Base-by-base conservation (phyloP, 2,888 invertebrate species). In the Perithous albicinctus region DNA sequence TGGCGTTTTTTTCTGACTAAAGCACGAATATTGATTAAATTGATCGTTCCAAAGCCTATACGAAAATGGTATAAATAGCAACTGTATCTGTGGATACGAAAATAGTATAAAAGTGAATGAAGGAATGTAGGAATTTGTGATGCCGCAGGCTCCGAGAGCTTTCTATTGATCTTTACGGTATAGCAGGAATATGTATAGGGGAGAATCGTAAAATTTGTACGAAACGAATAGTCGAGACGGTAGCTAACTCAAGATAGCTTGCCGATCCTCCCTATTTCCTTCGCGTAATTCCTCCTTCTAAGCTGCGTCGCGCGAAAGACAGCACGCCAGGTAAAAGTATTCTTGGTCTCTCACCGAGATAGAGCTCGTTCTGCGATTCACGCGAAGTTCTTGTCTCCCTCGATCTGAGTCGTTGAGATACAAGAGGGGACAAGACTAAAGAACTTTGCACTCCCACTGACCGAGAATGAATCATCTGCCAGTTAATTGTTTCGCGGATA, bases 351-450 rank as follows among this genome's bases (percentile, higher is more conserved):
- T 72, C 74, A 66, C 76, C 76, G 70, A 70, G 63, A 72, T 80
- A 48, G 66, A 67, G 59, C 48, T 46, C n/a, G n/a, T n/a, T n/a
- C n/a, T n/a, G 59, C 70, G 70, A 72, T 72, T 80, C 74, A 23
- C 72, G 66, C 74, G 79, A 79, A 74, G 79, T 74, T 79, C 73
- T 69, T 59, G 59, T 67, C 59, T 73, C 51, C 56, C 66, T 43
- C 66, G n/a, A 29, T 26, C 15, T 43, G 64, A 69, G 18, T 43
- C 41, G 38, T 51, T 46, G 29, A 56, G 38, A 46, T 10, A 38
- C 35, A 23, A 15, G 32, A 38, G 46, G 12, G 64, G 26, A n/a
- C 51, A 32, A 75, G 43, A 56, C 43, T 20, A n/a, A 46, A 20
- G 46, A 66, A n/a, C 66, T 51, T 38, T n/a, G 43, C 46, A 32